Evolutionary conservation across 2,113 vertebrate genomes (phyloP).

Genomic region (Aegypius monachus): DNA sequence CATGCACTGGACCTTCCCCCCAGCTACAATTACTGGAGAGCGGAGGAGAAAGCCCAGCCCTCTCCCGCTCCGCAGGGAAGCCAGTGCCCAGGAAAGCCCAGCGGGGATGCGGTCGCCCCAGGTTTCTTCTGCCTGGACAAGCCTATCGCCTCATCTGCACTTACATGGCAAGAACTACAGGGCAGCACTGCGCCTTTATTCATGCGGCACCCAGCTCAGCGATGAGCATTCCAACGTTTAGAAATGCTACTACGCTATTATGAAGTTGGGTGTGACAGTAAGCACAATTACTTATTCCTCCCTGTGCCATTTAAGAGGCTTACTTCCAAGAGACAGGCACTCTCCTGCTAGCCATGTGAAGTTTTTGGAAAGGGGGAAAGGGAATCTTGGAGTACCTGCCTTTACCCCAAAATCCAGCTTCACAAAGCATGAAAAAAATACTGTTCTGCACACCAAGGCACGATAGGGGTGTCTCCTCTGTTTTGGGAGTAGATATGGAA

Average conservation of each 20-base stretch:
- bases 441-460: background rate
- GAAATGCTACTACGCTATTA: background rate
- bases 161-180: fast-evolving
- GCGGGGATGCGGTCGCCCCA: fast-evolving
- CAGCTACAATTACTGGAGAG: background rate
- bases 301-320: background rate
- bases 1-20: fast-evolving
- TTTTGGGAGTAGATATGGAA: background rate
- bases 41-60: background rate
- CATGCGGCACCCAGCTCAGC: background rate
- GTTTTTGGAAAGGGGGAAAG: background rate
- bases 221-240: fast-evolving
- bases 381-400: background rate
- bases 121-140: background rate
- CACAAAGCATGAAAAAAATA: background rate
- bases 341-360: background rate
- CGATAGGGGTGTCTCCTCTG: background rate
- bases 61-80: background rate
- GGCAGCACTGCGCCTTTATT: background rate
- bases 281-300: background rate
- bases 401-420: background rate
- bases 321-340: background rate
- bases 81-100: background rate
- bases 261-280: background rate
- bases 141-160: background rate